Conservation (phyloP, 2,113 vertebrate species). For the Alaudala cheleensis region DNA sequence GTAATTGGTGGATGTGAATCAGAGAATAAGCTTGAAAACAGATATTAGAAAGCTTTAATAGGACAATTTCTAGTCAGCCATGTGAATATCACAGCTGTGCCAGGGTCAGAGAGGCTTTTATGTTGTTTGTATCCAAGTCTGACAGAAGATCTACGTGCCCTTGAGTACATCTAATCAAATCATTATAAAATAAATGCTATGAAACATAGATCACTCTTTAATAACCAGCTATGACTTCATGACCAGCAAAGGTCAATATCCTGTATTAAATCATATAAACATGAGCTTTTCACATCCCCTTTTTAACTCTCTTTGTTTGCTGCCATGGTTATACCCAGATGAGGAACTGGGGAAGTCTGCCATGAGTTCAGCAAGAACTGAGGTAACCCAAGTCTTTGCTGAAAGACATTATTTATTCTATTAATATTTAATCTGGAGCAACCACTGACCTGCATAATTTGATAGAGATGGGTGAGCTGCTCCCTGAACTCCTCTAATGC, state of each 20-base stretch:
- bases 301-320: background rate
- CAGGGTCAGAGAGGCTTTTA: background rate
- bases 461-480: background rate
- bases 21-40: background rate
- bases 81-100: background rate
- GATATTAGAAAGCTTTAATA: background rate
- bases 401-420: background rate
- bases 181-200: background rate
- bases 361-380: conserved; percentile 65
- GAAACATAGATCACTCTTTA: background rate
- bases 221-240: background rate
- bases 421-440: conserved; percentile 11
- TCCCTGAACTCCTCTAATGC: background rate
- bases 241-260: too few relatives aligned
- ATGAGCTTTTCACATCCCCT: background rate
- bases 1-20: background rate
- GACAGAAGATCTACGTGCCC: background rate
- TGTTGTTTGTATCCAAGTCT: background rate
- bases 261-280: background rate
- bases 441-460: background rate
- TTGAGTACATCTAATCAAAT: background rate
- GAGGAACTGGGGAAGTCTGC: conserved; percentile 60
- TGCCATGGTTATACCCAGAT: conserved; percentile 34
- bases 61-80: background rate
- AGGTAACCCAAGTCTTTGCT: conserved; percentile 38